Evolutionary conservation across 1,140 invertebrate genomes (phyloP).

Genomic region (Hypsibius dujardini): DNA sequence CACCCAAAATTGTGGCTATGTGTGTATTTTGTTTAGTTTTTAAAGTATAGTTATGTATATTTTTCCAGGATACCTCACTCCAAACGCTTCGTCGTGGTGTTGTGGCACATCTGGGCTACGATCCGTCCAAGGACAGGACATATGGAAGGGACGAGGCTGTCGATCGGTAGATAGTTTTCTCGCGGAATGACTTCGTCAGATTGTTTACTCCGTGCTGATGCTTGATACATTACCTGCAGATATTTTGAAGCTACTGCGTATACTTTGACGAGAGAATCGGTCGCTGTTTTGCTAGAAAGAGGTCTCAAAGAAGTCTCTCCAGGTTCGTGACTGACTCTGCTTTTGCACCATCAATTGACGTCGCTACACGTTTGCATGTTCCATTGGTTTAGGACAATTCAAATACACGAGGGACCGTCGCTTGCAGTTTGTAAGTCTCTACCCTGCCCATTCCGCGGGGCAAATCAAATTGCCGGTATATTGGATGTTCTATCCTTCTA

Average conservation of each 20-base stretch:
- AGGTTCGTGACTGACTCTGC: neutral
- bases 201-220: constrained; percentile 21
- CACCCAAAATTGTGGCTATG: no score
- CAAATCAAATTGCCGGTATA: neutral
- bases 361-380: neutral
- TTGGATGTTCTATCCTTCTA: neutral
- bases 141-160: constrained; percentile 20
- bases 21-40: neutral
- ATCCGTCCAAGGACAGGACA: constrained; percentile 17
- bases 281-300: constrained; percentile 39
- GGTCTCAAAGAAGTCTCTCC: constrained; percentile 23
- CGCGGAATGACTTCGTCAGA: constrained; percentile 19
- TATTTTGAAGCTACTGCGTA: constrained; percentile 24
- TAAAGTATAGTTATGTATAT: neutral
- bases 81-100: constrained; percentile 24
- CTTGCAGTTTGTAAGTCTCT: constrained; percentile 9
- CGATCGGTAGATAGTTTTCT: constrained; percentile 10
- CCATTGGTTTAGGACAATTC: constrained; percentile 22
- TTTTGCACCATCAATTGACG: no score
- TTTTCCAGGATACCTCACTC: constrained; percentile 19
- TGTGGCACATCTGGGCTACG: constrained; percentile 19
- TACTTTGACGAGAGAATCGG: constrained; percentile 42
- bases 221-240: constrained; percentile 20
- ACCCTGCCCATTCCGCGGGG: no score
- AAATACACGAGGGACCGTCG: constrained; percentile 20